phyloP scores from a whole-genome alignment of 2,797 vertebrate species.

The Luscinia megarhynchos region DNA sequence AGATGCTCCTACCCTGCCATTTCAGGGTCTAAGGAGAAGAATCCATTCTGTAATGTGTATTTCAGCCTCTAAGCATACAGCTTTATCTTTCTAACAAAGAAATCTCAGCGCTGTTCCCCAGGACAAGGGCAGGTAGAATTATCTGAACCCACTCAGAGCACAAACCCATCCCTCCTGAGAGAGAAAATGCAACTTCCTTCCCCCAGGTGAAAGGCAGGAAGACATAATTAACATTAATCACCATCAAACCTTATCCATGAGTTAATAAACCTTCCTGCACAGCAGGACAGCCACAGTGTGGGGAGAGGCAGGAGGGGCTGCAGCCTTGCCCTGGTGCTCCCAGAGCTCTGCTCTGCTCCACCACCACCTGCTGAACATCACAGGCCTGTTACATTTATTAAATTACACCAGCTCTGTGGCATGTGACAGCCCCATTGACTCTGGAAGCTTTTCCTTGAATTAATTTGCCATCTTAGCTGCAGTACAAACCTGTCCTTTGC shows the following conservation, averaged over 20 bases:
- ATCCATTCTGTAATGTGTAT: neutral
- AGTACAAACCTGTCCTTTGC: neutral
- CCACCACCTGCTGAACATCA: rapidly evolving
- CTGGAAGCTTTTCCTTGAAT: neutral
- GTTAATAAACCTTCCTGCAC: neutral
- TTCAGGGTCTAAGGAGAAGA: neutral
- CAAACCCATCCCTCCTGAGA: neutral
- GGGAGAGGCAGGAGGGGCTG: neutral
- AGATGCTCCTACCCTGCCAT: neutral
- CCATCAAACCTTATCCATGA: rapidly evolving
- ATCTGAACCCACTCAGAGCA: neutral
- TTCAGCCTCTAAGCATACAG: neutral
- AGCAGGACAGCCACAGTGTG: neutral
- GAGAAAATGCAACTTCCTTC: neutral
- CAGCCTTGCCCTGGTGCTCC: neutral
- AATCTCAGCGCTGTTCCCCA: neutral
- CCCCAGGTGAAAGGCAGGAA: neutral
- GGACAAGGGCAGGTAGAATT: neutral
- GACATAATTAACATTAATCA: neutral
- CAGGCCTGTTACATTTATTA: too few species aligned
- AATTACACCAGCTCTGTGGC: neutral
- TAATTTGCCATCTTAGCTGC: neutral
- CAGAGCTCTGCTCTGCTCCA: neutral
- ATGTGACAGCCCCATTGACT: neutral
- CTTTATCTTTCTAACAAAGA: neutral